Evolutionary conservation across 2,113 vertebrate species (phyloP).

Genomic region (Apteryx mantelli): DNA sequence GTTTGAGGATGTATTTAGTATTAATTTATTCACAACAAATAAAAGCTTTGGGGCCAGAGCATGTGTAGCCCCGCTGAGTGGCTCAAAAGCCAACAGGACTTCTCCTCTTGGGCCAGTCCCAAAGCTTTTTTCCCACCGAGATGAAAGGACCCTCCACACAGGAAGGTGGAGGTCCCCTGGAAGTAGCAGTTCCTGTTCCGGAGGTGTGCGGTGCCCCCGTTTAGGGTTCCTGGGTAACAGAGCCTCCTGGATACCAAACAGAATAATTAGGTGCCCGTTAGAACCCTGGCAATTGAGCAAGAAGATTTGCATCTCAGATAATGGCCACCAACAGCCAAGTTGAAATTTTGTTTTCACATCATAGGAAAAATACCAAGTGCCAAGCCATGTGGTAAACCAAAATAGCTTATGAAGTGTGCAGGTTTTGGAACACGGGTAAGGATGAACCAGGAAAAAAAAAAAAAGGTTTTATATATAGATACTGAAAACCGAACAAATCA

Average conservation of each 20-base stretch:
- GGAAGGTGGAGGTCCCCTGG: background rate
- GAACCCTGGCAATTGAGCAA: background rate
- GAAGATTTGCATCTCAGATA: conserved; percentile 58
- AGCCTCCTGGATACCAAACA: conserved; percentile 2
- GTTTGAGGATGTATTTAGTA: background rate
- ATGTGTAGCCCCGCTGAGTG: background rate
- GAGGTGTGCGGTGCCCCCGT: background rate
- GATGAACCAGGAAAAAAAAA: conserved; percentile 56
- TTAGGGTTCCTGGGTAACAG: conserved; percentile 35
- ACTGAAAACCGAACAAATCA: conserved; percentile 60
- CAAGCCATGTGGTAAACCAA: conserved; percentile 67
- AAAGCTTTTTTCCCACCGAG: background rate
- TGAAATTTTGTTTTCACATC: conserved; percentile 67
- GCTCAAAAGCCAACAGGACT: background rate
- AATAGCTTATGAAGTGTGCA: conserved; percentile 67
- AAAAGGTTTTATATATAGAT: conserved; percentile 67
- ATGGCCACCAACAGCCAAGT: conserved; percentile 62
- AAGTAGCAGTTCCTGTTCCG: background rate
- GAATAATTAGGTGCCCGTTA: background rate
- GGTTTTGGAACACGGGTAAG: conserved; percentile 50
- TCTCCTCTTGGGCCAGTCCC: background rate
- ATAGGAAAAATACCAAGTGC: conserved; percentile 59
- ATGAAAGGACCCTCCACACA: accelerated
- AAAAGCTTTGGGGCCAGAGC: background rate
- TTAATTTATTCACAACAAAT: conserved; percentile 50